Percentiles rank a stretch among this genome's conserved stretches.
These are phyloP conservation scores for Physeter macrocephalus DNA, from an alignment of 2,113 vertebrate genomes.

Conservation along the genomic window DNA sequence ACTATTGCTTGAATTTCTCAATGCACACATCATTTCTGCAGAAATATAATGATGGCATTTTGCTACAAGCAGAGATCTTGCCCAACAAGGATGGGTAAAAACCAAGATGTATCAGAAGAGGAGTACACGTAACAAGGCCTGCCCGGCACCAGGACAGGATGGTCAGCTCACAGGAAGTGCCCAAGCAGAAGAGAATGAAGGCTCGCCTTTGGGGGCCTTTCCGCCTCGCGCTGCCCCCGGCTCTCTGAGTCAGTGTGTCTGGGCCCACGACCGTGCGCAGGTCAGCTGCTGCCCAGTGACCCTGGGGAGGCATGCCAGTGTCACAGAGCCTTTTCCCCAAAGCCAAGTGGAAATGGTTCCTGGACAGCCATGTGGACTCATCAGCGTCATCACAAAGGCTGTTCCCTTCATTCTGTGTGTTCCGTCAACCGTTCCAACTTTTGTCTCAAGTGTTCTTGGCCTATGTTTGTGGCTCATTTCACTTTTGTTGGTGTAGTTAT, in stretches of 20 bases:
- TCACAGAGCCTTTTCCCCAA: not conserved
- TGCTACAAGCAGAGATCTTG: not conserved
- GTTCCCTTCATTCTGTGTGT: not conserved
- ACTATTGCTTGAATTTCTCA: not conserved
- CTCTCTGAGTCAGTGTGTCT: not conserved
- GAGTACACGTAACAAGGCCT: not conserved
- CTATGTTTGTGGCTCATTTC: not conserved
- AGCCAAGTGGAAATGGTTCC: not conserved
- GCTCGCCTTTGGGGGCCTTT: not conserved
- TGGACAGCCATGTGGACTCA: not conserved
- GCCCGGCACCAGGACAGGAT: not conserved
- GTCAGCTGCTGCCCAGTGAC: not conserved
- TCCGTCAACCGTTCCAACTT: not conserved
- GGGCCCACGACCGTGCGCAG: not conserved
- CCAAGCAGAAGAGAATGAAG: not conserved
- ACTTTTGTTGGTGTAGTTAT: not conserved
- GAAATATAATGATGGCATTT: not conserved
- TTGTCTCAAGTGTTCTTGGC: not conserved
- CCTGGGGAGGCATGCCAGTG: not conserved
- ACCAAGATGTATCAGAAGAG: not conserved
- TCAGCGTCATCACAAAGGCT: not conserved
- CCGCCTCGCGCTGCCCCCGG: too few species aligned
- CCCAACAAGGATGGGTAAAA: not conserved
- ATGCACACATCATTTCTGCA: not conserved
- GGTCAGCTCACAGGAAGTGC: not conserved